These are phyloP conservation scores for Trematomus bernacchii DNA, from an alignment of 2,797 vertebrate species.

Conservation along the genomic window DNA sequence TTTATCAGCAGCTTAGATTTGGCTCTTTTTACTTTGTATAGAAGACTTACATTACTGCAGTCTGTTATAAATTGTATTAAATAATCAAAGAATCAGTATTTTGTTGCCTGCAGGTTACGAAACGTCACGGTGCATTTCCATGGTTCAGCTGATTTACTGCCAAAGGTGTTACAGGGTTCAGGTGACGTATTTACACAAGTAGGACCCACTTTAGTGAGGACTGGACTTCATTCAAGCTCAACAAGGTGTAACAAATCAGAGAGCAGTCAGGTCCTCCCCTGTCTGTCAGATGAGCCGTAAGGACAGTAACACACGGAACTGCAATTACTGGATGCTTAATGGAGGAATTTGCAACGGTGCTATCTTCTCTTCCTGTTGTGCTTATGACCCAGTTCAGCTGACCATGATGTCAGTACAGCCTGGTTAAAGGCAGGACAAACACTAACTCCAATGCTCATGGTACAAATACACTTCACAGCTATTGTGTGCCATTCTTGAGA, in stretches of 20 bases:
- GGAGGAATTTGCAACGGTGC: neutral
- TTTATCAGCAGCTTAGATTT: neutral
- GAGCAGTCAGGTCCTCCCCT: neutral
- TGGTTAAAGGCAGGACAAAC: neutral
- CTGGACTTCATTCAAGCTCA: slow-evolving; percentile 44
- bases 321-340: slow-evolving; percentile 13
- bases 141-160: neutral
- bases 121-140: slow-evolving; percentile 10
- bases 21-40: neutral
- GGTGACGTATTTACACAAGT: no score
- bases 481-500: no score
- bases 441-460: no score
- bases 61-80: neutral
- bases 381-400: neutral
- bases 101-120: slow-evolving; percentile 3
- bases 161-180: no score
- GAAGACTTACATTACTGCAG: neutral
- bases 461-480: no score
- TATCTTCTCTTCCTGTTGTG: slow-evolving; percentile 6
- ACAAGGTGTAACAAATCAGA: slow-evolving; percentile 37
- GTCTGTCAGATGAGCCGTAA: slow-evolving; percentile 12
- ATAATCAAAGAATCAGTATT: neutral
- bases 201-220: slow-evolving; percentile 1
- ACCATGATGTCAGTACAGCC: neutral
- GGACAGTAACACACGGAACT: neutral